Evolutionary conservation across 2,888 invertebrate species (phyloP).

Genomic region (Brenthis hecate): DNA sequence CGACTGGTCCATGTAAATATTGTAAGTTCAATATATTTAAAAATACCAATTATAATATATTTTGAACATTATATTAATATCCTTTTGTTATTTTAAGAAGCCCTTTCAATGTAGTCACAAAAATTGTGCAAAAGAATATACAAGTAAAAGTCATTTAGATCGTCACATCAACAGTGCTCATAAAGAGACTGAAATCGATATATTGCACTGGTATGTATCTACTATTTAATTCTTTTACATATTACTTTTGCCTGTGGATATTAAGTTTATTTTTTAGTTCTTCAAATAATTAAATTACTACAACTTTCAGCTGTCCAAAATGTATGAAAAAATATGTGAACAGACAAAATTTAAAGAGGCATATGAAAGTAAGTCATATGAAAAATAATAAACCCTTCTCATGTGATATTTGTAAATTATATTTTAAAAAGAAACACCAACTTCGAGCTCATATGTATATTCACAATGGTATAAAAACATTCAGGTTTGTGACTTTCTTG

Average conservation of each 20-base stretch:
- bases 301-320: conserved; percentile 62
- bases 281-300: neutral
- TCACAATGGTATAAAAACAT: conserved; percentile 78
- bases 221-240: neutral
- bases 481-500: conserved; percentile 52
- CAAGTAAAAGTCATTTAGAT: conserved; percentile 83
- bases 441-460: conserved; percentile 80
- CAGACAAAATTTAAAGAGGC: conserved; percentile 81
- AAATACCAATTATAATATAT: too few relatives aligned
- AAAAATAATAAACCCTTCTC: conserved; percentile 62
- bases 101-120: conserved; percentile 81
- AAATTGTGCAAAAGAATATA: conserved; percentile 84
- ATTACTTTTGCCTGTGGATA: conserved; percentile 29
- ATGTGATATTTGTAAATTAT: conserved; percentile 75
- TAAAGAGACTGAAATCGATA: conserved; percentile 54
- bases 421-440: conserved; percentile 82
- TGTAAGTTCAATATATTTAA: conserved; percentile 64
- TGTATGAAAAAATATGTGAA: conserved; percentile 80
- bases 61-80: neutral
- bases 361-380: conserved; percentile 76
- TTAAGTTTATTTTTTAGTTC: neutral
- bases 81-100: conserved; percentile 63
- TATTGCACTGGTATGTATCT: conserved; percentile 59
- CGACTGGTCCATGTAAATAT: conserved; percentile 80
- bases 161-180: conserved; percentile 80